Base-by-base conservation (phyloP, 2,797 vertebrate genomes). In the Manis javanica region DNA sequence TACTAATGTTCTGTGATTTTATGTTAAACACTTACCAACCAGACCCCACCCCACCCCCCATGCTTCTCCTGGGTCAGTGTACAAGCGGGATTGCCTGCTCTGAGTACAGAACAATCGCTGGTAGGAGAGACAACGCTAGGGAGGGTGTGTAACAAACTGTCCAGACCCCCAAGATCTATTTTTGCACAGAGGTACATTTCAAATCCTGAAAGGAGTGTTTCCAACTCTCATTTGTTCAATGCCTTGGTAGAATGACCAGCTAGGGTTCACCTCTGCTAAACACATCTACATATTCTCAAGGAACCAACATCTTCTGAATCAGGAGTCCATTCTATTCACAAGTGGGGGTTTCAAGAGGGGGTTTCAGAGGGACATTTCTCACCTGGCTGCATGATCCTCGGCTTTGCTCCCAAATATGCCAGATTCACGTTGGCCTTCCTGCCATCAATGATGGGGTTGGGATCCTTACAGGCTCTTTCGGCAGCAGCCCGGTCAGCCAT, bases 301-400 rank as follows among this genome's bases (percentile, higher is more conserved):
- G 21, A 59, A 46, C 23, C n/a, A 39, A 6, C 4, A 34, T 78
- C 51, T 93, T 87, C 29, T 68, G 66, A 59, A 81, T 59, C n/a
- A 51, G 53, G 46, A 51, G 79, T 96, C 69, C 49, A 11, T 19
- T 55, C 19, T 53, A 34, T 59, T 61, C 51, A 39, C 71, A 94
- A 87, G 85, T 1, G 2, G 21, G 78, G 26, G 71, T 66, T 69
- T 39, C 61, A 39, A n/a, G 16, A 77, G 21, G 59, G 46, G 1
- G 24, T 16, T 7, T 9, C 10, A 15, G 18, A 69, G 39, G 51
- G 23, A 21, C 4, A 42, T 68, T 68, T 81, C 98, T 99, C 98
- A 99, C 99, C 99, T 99, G 99, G 99, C 98, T 99, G 99, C 99
- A 99, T 99, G 98, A 99, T 99, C 89, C 99, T 98, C 68, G 99